Base-by-base conservation (phyloP, 2,797 vertebrate species). In the Spondyliosoma cantharus region DNA sequence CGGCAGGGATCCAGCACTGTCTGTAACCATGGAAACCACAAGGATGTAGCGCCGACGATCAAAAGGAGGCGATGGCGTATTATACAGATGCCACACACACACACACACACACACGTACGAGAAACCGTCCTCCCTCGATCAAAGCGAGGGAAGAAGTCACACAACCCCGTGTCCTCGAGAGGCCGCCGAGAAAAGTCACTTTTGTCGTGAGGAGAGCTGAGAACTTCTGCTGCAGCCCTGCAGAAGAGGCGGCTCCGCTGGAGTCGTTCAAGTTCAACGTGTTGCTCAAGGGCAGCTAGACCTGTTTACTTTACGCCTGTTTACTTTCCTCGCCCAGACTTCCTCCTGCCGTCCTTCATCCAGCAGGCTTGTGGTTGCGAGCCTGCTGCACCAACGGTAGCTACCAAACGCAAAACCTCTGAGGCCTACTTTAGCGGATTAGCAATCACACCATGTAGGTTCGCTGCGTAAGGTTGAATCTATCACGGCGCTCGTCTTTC, bases 1-100 rank as follows among this genome's bases (percentile, higher is more conserved):
- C 76, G 59, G 71, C 45, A 8, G 42, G 84, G 70, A 81, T 88
- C 74, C 87, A 87, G 91, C 74, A 70, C 79, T 79, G 86, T 90
- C 91, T 90, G 94, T 95, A 91, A 86, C 92, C 93, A 95, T 93
- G 92, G 94, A 81, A 94, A 95, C 95, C 76, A 69, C 86, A 78
- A 79, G 85, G 91, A 89, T 81, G 69, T 76, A 82, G 76, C 59
- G 14, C 62, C 62, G 62, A 67, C 54, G 82, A 56, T 77, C 50
- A 72, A 32, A 37, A 64, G 80, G 67, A 86, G 85, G 53, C 20
- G 59, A 76, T 73, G 60, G 48, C 16, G 60, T 50, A 56, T 70
- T 42, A 63, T 53, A 27, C 56, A 50, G 45, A 71, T 57, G 54
- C 58, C 80, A 75, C 75, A 66, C 71, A 69, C 63, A 48, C 65